Conservation (phyloP, 2,113 vertebrate species). For the Amblyopsis rosae region DNA sequence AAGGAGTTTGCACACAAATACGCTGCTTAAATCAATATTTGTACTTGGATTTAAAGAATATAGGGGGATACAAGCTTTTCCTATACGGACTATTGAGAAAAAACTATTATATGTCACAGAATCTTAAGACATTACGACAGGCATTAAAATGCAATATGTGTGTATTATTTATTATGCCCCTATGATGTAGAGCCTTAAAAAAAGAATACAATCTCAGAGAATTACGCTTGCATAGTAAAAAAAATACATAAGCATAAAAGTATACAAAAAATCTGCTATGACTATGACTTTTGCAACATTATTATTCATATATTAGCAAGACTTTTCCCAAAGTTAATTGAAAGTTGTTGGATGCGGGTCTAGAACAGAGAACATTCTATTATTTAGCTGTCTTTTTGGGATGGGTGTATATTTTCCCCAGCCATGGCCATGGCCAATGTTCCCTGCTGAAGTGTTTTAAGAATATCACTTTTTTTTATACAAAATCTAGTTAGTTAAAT, state of each 20-base stretch:
- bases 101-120: not conserved
- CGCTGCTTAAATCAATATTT: constrained; percentile 10
- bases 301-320: constrained; percentile 21
- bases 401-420: not conserved
- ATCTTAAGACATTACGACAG: constrained; percentile 24
- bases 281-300: constrained; percentile 3
- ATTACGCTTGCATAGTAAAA: constrained; percentile 4
- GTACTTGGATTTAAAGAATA: not conserved
- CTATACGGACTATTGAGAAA: constrained; percentile 1
- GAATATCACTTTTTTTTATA: no score
- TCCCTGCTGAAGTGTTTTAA: constrained; percentile 1
- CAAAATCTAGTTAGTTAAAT: no score
- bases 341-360: constrained; percentile 42
- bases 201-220: constrained; percentile 17
- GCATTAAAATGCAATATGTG: constrained; percentile 39
- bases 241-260: constrained; percentile 12
- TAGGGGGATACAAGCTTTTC: not conserved
- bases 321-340: constrained; percentile 27
- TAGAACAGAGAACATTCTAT: constrained; percentile 34
- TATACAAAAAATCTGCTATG: not conserved
- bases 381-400: constrained; percentile 37
- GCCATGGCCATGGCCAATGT: constrained; percentile 16
- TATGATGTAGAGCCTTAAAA: constrained; percentile 19
- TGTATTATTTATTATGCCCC: constrained; percentile 23
- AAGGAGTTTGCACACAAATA: constrained; percentile 13